These are phyloP conservation scores for Apodemus speciosus DNA, from an alignment of 2,113 vertebrate species.

Conservation along the genomic window DNA sequence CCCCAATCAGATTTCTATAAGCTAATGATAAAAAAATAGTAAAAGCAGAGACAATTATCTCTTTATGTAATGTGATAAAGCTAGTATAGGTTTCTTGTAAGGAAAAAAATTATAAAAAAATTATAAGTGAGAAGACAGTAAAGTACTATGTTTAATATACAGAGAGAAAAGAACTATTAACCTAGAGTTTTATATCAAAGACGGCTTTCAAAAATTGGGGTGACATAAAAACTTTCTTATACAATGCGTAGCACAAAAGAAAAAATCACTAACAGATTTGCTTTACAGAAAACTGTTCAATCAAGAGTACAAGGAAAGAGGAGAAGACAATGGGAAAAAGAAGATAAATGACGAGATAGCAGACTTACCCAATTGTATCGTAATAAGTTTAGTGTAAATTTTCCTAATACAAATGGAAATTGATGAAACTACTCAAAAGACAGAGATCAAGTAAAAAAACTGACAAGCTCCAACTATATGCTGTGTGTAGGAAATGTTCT, in stretches of 20 bases:
- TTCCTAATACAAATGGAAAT: neutral
- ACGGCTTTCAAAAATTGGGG: neutral
- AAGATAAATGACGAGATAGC: neutral
- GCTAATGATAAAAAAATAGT: neutral
- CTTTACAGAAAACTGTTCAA: neutral
- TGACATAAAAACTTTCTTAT: neutral
- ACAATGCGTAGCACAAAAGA: neutral
- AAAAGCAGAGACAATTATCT: neutral
- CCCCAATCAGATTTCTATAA: neutral
- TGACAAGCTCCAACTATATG: neutral
- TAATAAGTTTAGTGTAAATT: neutral
- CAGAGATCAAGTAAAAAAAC: neutral
- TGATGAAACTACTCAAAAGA: constrained; percentile 11
- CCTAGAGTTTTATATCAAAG: neutral
- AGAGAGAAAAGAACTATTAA: neutral
- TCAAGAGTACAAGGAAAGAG: neutral
- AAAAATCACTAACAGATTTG: neutral
- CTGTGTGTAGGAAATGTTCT: neutral
- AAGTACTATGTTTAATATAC: neutral
- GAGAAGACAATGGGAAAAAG: neutral
- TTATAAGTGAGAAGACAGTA: neutral
- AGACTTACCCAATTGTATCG: neutral
- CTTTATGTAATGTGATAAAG: neutral
- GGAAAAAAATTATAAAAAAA: neutral
- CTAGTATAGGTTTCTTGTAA: neutral